These are phyloP conservation scores for Ips nitidus DNA, from an alignment of 1,140 invertebrate genomes.

Conservation along the genomic window DNA sequence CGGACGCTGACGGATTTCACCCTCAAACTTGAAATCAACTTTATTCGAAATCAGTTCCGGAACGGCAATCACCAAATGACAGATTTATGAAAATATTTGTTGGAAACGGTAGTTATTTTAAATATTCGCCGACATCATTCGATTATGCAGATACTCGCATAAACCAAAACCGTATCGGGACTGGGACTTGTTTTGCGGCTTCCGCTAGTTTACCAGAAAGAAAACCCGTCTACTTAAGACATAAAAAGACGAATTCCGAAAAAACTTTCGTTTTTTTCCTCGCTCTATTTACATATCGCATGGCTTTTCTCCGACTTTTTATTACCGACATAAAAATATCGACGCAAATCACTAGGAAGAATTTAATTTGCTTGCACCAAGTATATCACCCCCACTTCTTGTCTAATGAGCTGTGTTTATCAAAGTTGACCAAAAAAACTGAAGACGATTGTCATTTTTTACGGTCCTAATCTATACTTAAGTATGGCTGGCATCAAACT, in stretches of 20 bases:
- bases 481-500: no score
- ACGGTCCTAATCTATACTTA: no score
- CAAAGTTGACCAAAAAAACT: no score
- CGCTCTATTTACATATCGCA: constrained; percentile 25
- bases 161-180: constrained; percentile 41
- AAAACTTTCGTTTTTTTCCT: constrained; percentile 20
- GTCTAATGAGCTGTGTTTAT: no score
- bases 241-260: constrained; percentile 23
- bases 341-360: no score
- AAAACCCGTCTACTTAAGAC: constrained; percentile 30
- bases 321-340: constrained; percentile 20
- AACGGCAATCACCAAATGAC: constrained; percentile 51
- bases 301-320: constrained; percentile 18
- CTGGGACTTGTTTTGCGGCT: constrained; percentile 37
- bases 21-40: constrained; percentile 26
- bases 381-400: no score
- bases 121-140: constrained; percentile 53
- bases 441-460: not conserved
- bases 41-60: constrained; percentile 47
- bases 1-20: constrained; percentile 3
- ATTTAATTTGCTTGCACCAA: no score
- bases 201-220: constrained; percentile 24
- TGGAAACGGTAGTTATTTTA: constrained; percentile 52
- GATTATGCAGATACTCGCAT: constrained; percentile 51
- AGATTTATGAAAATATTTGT: constrained; percentile 56